phyloP scores from a whole-genome alignment of 2,888 invertebrate species.

The Silvanus unidentatus region DNA sequence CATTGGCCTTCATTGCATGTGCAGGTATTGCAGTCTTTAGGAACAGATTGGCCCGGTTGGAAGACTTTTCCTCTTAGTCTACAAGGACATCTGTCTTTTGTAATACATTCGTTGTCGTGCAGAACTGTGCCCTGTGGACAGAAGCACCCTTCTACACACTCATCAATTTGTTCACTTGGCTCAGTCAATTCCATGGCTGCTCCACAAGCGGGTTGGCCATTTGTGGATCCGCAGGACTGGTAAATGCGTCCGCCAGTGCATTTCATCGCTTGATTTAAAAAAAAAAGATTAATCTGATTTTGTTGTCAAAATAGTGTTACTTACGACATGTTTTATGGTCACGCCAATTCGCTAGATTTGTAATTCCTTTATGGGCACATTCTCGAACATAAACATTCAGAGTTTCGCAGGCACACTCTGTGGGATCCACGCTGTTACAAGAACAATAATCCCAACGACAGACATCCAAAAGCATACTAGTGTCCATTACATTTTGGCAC shows the following conservation, averaged over 20 bases:
- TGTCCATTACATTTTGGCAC: conserved; percentile 57
- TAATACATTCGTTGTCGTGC: conserved; percentile 70
- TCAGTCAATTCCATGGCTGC: conserved; percentile 42
- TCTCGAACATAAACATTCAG: conserved; percentile 72
- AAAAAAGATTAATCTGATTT: conserved; percentile 7
- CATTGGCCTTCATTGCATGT: conserved; percentile 71
- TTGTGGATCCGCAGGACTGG: conserved; percentile 66
- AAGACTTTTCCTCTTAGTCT: conserved; percentile 66
- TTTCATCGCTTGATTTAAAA: conserved; percentile 60
- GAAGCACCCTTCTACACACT: conserved; percentile 84
- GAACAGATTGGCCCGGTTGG: conserved; percentile 62
- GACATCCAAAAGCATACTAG: conserved; percentile 59
- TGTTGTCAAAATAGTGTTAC: conserved; percentile 32
- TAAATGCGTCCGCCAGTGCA: conserved; percentile 73
- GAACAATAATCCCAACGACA: conserved; percentile 80
- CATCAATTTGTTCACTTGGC: conserved; percentile 41
- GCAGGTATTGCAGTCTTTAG: conserved; percentile 81
- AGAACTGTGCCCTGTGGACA: conserved; percentile 74
- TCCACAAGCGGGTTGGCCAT: conserved; percentile 67
- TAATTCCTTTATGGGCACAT: conserved; percentile 62
- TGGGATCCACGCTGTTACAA: conserved; percentile 48
- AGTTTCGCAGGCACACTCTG: conserved; percentile 69
- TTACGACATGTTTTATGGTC: conserved; percentile 77
- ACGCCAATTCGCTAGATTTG: conserved; percentile 66
- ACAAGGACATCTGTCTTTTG: conserved; percentile 72